phyloP scores from a whole-genome alignment of 2,797 vertebrate genomes.

The Columba guinea region DNA sequence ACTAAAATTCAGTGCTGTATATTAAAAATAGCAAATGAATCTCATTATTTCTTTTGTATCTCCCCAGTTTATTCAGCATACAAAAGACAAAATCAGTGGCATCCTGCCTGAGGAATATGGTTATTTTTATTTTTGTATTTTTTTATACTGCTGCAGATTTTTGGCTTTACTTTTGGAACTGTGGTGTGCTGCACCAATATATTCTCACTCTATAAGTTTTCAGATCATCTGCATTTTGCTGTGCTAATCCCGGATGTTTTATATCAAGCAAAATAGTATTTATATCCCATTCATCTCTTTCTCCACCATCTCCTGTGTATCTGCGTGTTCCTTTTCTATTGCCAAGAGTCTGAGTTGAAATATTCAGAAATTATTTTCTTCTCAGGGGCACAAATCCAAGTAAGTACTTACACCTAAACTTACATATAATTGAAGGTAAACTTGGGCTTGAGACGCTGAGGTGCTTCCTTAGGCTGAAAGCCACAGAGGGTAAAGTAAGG shows the following conservation, averaged over 20 bases:
- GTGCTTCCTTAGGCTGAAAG: neutral
- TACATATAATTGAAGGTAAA: neutral
- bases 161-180: neutral
- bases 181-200: neutral
- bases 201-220: slow-evolving; percentile 21
- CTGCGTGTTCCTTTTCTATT: neutral
- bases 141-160: neutral
- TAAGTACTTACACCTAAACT: neutral
- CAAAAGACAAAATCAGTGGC: slow-evolving; percentile 54
- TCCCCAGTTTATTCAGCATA: slow-evolving; percentile 45
- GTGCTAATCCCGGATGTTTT: slow-evolving; percentile 41
- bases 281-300: slow-evolving; percentile 34
- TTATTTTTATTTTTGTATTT: slow-evolving; percentile 32
- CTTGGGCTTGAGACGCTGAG: neutral
- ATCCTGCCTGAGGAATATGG: neutral
- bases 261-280: slow-evolving; percentile 41
- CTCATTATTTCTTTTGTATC: slow-evolving; percentile 66
- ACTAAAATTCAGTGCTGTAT: slow-evolving; percentile 55
- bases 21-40: slow-evolving; percentile 71
- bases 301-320: slow-evolving; percentile 7
- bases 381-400: neutral
- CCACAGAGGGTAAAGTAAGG: neutral
- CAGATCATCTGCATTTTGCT: neutral
- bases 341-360: neutral
- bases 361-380: neutral